phyloP scores from a whole-genome alignment of 2,888 invertebrate species.

The Timema podura region DNA sequence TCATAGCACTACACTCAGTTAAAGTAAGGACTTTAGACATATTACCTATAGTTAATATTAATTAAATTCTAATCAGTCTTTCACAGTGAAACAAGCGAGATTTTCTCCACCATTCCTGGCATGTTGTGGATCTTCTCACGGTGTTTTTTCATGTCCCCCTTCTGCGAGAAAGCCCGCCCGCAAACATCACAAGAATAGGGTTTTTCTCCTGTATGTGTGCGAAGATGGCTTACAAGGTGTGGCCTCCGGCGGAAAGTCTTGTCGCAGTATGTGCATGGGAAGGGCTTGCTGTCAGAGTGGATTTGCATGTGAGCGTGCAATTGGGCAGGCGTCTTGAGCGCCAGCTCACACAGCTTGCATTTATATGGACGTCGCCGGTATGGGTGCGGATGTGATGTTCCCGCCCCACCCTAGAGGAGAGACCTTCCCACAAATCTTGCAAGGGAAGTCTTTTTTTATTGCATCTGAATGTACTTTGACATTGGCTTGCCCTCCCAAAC shows the following conservation, averaged over 20 bases:
- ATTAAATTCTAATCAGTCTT: too few relatives aligned
- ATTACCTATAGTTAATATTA: too few relatives aligned
- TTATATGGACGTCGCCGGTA: constrained; percentile 24
- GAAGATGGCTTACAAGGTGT: constrained; percentile 23
- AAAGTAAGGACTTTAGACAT: too few relatives aligned
- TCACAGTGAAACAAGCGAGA: too few relatives aligned
- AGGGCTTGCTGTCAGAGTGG: constrained; percentile 24
- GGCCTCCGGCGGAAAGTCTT: constrained; percentile 25
- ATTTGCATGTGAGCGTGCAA: constrained; percentile 25
- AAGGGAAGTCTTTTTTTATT: constrained; percentile 15
- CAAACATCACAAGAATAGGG: constrained; percentile 24
- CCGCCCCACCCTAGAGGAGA: constrained; percentile 19
- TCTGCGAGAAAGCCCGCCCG: constrained; percentile 23
- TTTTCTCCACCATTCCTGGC: too few relatives aligned
- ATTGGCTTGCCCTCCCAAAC: not conserved
- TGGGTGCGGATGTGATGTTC: constrained; percentile 26
- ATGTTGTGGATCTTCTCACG: constrained; percentile 21
- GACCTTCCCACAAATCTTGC: constrained; percentile 22
- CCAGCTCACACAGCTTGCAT: constrained; percentile 24
- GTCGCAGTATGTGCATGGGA: constrained; percentile 20
- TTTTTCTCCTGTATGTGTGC: constrained; percentile 26
- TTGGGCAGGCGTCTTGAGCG: constrained; percentile 22
- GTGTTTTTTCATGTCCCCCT: constrained; percentile 26
- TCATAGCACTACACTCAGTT: too few relatives aligned
- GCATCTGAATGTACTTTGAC: constrained; percentile 8